Base-by-base conservation (phyloP, 2,797 vertebrate genomes). In the Clarias pachynema region DNA sequence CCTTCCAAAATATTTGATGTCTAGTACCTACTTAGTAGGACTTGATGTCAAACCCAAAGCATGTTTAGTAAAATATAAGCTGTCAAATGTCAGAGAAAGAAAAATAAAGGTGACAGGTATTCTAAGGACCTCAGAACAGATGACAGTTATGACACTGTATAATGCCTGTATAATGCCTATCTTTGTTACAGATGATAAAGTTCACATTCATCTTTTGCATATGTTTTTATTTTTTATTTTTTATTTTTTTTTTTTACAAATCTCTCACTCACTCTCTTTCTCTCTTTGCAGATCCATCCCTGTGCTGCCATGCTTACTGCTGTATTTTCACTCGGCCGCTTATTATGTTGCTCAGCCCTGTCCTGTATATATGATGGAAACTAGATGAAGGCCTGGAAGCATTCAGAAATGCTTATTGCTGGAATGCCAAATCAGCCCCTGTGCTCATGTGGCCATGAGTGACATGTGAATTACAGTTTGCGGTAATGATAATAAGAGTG, bases 381-480 rank as follows among this genome's bases (percentile, higher is more conserved):
- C 90, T 90, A 91, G 90, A 93, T 93, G 93, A 92, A 88, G 86
- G 89, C 91, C 94, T 94, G 94, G 93, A 94, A 95, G 91, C 94
- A 93, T 94, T 95, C 93, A 93, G 89, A 84, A 31, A 31, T 59
- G 90, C 90, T 75, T 77, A 73, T 80, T 86, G 86, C 83, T 78
- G 18, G 84, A 73, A 86, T 89, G 89, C 93, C 93, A 92, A 87
- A 88, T 90, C 89, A 87, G 90, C 81, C 87, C 88, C 80, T 90
- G 65, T 22, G 87, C 72, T 73, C 89, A 91, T 88, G 0, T 85
- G n/a, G 86, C 89, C 85, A 84, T 95, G 95, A 96, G 92, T 95
- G 94, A 94, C 95, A 95, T 94, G 92, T 94, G 94, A 95, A 96
- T 95, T 95, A 94, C 93, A 95, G 93, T 92, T 92, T 94, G 94